phyloP scores from a whole-genome alignment of 2,888 invertebrate species.

The Chloroclysta siterata region DNA sequence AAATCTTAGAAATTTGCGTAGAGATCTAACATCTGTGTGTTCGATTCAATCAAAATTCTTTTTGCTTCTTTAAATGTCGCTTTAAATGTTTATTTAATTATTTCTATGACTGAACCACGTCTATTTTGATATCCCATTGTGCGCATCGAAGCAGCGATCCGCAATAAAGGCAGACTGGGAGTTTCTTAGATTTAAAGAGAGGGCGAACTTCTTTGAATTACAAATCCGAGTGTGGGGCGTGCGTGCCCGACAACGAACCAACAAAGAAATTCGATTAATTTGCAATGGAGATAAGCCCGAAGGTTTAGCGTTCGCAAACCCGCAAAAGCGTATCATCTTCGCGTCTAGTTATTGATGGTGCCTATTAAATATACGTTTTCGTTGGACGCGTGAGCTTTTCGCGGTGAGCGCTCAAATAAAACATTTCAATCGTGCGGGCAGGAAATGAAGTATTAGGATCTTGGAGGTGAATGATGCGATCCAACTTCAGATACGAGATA shows the following conservation, averaged over 20 bases:
- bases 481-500: constrained; percentile 49
- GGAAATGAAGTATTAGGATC: constrained; percentile 75
- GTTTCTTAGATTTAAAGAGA: constrained; percentile 60
- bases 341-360: constrained; percentile 81
- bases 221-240: constrained; percentile 61
- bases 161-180: constrained; percentile 53
- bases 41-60: constrained; percentile 59
- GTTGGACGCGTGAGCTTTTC: constrained; percentile 61
- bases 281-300: constrained; percentile 79
- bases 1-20: constrained; percentile 64
- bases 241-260: constrained; percentile 60
- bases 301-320: constrained; percentile 70
- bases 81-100: constrained; percentile 67
- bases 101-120: constrained; percentile 79
- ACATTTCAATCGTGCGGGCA: constrained; percentile 78
- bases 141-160: constrained; percentile 47
- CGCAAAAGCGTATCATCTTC: constrained; percentile 77
- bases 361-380: constrained; percentile 83
- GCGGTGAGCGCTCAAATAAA: constrained; percentile 73
- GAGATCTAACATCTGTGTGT: constrained; percentile 62
- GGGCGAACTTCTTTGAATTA: constrained; percentile 71
- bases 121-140: constrained; percentile 23
- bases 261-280: constrained; percentile 80
- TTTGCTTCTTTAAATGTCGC: constrained; percentile 76
- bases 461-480: constrained; percentile 64